Conservation (phyloP, 2,797 vertebrate genomes). For the Tamandua tetradactyla region DNA sequence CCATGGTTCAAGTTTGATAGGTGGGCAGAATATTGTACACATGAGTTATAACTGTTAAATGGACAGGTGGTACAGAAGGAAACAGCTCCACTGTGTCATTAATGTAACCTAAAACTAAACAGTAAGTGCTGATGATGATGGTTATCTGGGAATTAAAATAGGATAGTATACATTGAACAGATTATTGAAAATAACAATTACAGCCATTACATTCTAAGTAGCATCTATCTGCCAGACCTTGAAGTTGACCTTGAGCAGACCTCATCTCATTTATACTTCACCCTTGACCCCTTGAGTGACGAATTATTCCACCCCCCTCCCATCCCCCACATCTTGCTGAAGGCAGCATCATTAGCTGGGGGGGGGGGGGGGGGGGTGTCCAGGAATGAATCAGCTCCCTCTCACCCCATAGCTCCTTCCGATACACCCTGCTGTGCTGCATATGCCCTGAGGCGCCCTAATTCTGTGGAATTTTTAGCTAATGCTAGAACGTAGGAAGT, state of each 20-base stretch:
- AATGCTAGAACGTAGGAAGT: background rate
- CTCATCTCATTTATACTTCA: background rate
- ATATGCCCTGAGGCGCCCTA: too few species aligned
- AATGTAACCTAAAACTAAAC: background rate
- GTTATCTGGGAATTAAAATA: background rate
- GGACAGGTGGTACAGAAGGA: background rate
- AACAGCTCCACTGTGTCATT: background rate
- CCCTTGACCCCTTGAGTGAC: background rate
- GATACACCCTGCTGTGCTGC: background rate
- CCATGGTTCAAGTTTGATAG: background rate
- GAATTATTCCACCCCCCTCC: background rate
- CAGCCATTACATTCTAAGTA: background rate
- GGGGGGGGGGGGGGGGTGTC: fast-evolving
- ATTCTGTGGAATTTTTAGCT: background rate
- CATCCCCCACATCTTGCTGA: too few species aligned
- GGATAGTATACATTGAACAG: background rate
- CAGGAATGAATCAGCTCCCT: background rate
- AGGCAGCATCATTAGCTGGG: background rate
- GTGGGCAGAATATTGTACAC: fast-evolving
- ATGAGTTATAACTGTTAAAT: background rate
- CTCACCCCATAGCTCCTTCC: background rate
- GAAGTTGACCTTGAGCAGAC: background rate
- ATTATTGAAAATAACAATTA: background rate
- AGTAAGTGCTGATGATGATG: background rate
- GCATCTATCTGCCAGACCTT: background rate